Evolutionary conservation across 2,797 vertebrate genomes (phyloP), one percentile per base, ranked within the genome.

Genomic region (Leontocebus nigricollis): DNA sequence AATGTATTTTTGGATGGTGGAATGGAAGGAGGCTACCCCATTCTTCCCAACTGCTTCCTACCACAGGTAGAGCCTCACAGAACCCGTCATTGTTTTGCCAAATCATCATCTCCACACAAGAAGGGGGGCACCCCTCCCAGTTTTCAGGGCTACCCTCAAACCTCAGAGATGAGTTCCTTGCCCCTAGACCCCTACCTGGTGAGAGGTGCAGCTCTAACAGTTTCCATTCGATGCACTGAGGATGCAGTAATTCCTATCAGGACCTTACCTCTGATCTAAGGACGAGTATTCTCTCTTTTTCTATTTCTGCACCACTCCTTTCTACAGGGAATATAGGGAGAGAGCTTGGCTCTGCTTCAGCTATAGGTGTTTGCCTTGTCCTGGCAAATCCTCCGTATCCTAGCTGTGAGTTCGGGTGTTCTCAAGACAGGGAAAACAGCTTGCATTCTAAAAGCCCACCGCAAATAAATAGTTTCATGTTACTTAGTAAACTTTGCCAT

Each of bases 241-340:
- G 19, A 64, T 52, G 57, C 20, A 12, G 15, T 0, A 0, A 5
- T 12, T 52, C 26, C 4, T 75, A 1, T n/a, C 19, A 67, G 11
- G 80, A 33, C 10, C 77, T 48, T 20, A n/a, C 26, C n/a, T 93
- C 67, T 44, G 10, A 27, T n/a, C 46, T 75, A 24, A 59, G n/a
- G 33, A 81, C 36, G 7, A 1, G 3, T 7, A 5, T 46, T 30
- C 57, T 86, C 10, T 86, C 13, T 26, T 57, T 57, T 82, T 36
- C 0, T 26, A 41, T 33, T 26, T 77, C 52, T 27, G 14, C 14
- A 64, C 11, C 61, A 4, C 59, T 27, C 52, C 30, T 55, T 52
- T 77, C 61, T 41, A 44, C 8, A 44, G 44, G 44, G 44, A 44
- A 33, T 26, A 7, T 20, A 7, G 39, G 27, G 20, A 57, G 5